phyloP scores from a whole-genome alignment of 1,140 invertebrate genomes.

The Neelides sp. region DNA sequence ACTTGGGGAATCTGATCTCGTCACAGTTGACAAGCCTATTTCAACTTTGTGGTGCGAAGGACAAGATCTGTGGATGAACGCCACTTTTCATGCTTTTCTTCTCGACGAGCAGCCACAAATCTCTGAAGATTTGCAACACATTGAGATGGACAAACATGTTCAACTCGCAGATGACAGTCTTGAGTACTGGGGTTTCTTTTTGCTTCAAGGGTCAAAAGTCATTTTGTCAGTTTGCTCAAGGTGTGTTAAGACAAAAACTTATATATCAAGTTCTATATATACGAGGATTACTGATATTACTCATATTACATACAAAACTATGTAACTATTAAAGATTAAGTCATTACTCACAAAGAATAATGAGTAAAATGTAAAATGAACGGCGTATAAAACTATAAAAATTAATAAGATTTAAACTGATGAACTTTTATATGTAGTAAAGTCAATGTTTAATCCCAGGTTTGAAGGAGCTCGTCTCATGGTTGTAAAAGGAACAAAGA shows the following conservation, averaged over 20 bases:
- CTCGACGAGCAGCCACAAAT: slow-evolving; percentile 52
- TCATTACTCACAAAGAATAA: too few relatives aligned
- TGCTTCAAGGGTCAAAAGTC: slow-evolving; percentile 60
- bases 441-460: slow-evolving; percentile 31
- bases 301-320: neutral
- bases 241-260: slow-evolving; percentile 39
- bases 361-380: too few relatives aligned
- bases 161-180: slow-evolving; percentile 66
- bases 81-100: slow-evolving; percentile 66
- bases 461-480: slow-evolving; percentile 59
- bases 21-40: slow-evolving; percentile 40
- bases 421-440: slow-evolving; percentile 1
- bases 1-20: slow-evolving; percentile 64
- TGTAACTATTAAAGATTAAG: neutral
- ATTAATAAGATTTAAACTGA: too few relatives aligned
- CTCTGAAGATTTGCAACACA: slow-evolving; percentile 54
- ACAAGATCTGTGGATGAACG: slow-evolving; percentile 63
- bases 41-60: slow-evolving; percentile 38
- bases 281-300: neutral
- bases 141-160: slow-evolving; percentile 66
- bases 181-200: slow-evolving; percentile 78
- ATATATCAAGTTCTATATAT: neutral
- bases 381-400: too few relatives aligned
- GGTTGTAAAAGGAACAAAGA: slow-evolving; percentile 60
- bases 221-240: slow-evolving; percentile 63